phyloP scores from a whole-genome alignment of 2,888 invertebrate genomes.

The Erebia palarica region DNA sequence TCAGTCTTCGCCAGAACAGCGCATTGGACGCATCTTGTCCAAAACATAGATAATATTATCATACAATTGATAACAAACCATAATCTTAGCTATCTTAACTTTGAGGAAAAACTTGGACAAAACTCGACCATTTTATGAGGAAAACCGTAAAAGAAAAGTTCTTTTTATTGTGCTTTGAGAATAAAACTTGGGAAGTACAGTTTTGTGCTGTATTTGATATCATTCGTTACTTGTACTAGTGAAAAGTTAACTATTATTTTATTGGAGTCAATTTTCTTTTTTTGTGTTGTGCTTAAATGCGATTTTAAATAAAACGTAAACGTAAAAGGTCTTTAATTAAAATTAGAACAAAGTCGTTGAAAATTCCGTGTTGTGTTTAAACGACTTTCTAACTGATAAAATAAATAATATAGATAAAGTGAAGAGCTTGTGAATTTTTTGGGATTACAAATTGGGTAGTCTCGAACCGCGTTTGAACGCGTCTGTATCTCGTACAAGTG shows the following conservation, averaged over 20 bases:
- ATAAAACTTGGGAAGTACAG: not conserved
- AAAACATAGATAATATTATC: constrained; percentile 5
- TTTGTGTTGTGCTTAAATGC: not conserved
- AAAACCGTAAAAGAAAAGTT: constrained; percentile 17
- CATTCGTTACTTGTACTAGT: not conserved
- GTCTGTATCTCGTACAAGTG: constrained; percentile 41
- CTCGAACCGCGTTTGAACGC: constrained; percentile 31
- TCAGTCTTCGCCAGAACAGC: constrained; percentile 60
- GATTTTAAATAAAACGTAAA: not conserved
- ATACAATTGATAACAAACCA: not conserved
- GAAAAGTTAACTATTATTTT: not conserved
- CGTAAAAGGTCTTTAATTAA: not conserved
- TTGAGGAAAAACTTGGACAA: not conserved
- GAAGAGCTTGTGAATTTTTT: not conserved
- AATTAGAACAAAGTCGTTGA: not conserved
- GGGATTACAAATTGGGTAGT: not conserved
- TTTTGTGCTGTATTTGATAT: not conserved
- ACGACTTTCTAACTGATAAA: not conserved
- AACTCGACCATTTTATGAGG: constrained; percentile 12
- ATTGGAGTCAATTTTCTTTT: not conserved
- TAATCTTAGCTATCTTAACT: not conserved
- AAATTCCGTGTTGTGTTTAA: not conserved
- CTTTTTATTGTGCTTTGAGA: not conserved
- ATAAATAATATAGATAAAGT: no score
- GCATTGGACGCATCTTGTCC: constrained; percentile 33